phyloP scores from a whole-genome alignment of 2,888 invertebrate genomes.

The Linyphia triangularis region DNA sequence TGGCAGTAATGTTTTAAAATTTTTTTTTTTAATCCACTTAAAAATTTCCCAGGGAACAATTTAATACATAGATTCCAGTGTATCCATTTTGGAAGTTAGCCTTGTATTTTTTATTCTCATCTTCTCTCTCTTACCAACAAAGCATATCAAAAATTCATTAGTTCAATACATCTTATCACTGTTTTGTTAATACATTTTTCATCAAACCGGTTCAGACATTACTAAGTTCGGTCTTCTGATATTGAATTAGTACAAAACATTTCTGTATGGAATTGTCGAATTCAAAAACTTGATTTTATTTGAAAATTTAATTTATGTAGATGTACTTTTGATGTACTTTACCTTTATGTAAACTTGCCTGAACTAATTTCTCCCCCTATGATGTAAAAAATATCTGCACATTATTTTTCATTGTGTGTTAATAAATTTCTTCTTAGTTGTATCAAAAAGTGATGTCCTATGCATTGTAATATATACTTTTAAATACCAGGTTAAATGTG shows the following conservation, averaged over 20 bases:
- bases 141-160: not conserved
- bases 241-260: not conserved
- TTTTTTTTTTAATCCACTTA: not conserved
- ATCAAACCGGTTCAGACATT: not conserved
- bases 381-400: not conserved
- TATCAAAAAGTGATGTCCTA: no score
- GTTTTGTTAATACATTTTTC: not conserved
- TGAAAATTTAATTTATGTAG: no score
- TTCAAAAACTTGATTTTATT: no score
- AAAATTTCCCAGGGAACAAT: not conserved
- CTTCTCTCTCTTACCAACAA: not conserved
- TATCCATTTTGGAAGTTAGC: not conserved
- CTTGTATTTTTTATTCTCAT: not conserved
- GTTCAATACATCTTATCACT: not conserved
- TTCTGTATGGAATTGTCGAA: not conserved
- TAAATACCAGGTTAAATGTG: not conserved
- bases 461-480: not conserved
- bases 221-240: not conserved
- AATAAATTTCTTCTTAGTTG: no score
- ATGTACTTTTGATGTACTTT: no score
- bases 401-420: not conserved
- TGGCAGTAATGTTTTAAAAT: not conserved
- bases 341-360: not conserved
- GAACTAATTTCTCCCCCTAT: not conserved
- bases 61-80: not conserved